Evolutionary conservation across 1,140 invertebrate genomes (phyloP), one percentile per base, ranked within the genome.

Genomic region (Manduca sexta): DNA sequence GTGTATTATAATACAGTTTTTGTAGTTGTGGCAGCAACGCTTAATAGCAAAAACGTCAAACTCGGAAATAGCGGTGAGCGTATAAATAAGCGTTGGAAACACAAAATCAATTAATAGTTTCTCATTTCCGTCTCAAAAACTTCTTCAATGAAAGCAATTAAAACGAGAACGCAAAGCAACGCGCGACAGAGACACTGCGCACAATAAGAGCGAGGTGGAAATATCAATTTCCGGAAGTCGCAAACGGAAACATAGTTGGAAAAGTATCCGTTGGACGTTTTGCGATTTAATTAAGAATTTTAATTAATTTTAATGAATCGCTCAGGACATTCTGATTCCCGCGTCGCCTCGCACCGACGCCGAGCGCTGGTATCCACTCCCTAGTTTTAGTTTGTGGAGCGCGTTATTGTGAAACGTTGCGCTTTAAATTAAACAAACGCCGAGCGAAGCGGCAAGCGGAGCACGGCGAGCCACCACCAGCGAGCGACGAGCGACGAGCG

Each of bases 221-320:
- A 18, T 40, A 40, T 40, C 15, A 18, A 40, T 40, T 40, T 18
- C 15, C 38, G 15, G 38, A 40, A 40, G 38, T 40, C 15, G 7
- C 15, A 18, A 40, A 40, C 16, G 38, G 34, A 29, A 38, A 45
- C 42, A 49, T 48, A 48, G 45, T 54, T 48, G 34, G 10, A 42
- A 29, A 47, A 52, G 44, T 52, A 46, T 41, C 26, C 18, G 30
- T 5, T 37, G 15, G 38, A 18, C 49, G 43, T 34, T 52, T 34
- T 11, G 21, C 17, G 33, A 35, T 52, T 52, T 52, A 52, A 52
- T 52, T 52, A 52, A 38, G 45, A 52, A 52, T 52, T 52, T 47
- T 42, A 46, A 52, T 52, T 52, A 47, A 41, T 40, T 31, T 42
- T 30, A 42, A 47, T 47, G 13, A 35, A 46, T 26, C 30, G 30